Evolutionary conservation across 2,888 invertebrate species (phyloP).

Genomic region (Andrena chrysosceles): DNA sequence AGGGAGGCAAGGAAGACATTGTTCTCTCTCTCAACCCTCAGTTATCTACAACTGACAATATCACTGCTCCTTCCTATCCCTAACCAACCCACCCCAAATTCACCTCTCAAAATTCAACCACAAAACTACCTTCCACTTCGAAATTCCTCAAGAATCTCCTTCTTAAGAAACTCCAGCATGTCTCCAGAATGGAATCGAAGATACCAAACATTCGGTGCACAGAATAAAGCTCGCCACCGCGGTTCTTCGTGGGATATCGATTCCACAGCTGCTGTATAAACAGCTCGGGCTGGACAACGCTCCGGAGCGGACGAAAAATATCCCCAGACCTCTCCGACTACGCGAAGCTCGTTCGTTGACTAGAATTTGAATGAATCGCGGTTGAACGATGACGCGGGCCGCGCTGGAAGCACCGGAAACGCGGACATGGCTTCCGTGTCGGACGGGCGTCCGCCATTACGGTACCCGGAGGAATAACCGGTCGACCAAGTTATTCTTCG

Average conservation of each 20-base stretch:
- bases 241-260: constrained; percentile 39
- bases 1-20: too few species aligned
- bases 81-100: too few species aligned
- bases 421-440: constrained; percentile 17
- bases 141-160: too few species aligned
- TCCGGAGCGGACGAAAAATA: constrained; percentile 25
- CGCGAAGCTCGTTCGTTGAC: constrained; percentile 1
- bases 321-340: constrained; percentile 9
- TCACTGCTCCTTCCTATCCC: too few species aligned
- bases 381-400: constrained; percentile 13
- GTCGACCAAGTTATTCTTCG: constrained; percentile 1
- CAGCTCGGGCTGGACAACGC: constrained; percentile 15
- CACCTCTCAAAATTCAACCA: too few species aligned
- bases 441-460: constrained; percentile 2
- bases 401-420: constrained; percentile 13
- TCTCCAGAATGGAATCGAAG: too few species aligned
- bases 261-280: constrained; percentile 19
- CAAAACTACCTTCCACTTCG: too few species aligned
- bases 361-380: constrained; percentile 38
- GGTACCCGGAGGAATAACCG: constrained; percentile 17
- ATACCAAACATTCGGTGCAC: too few species aligned
- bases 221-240: background rate
- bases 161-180: too few species aligned
- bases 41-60: too few species aligned
- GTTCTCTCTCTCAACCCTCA: too few species aligned